Evolutionary conservation across 1,140 invertebrate genomes (phyloP), one percentile per base, ranked within the genome.

Genomic region (Elymnias hypermnestra): DNA sequence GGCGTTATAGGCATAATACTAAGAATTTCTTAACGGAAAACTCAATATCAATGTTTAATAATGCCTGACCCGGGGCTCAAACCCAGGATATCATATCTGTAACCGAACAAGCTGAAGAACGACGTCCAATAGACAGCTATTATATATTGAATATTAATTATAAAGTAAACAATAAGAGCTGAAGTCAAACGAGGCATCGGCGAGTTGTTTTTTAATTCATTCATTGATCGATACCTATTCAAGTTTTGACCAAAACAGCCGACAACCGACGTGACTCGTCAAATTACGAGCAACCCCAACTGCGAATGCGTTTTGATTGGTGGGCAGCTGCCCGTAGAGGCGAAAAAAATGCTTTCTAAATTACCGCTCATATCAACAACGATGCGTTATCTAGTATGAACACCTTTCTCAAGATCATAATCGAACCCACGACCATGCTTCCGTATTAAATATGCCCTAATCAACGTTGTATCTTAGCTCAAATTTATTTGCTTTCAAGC

Each of bases 301-400:
- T 61, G 68, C 62, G 63, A 65, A 71, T 76, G 78, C 66, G 65
- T 74, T 73, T 68, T 67, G 72, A 79, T 78, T 71, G 72, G 72
- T 77, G 67, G 67, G 50, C 75, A 78, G 74, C 73, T 83, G 78
- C 36, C 62, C 60, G 66, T 73, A 38, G 60, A 62, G 54, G 68
- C 72, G 63, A 83, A 83, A 72, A 51, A 49, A 53, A 64, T 67
- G 66, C 72, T 73, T 78, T 74, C 72, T 72, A 77, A 76, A 77
- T 75, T 65, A 73, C 67, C 65, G 57, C 66, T 69, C 50, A 61
- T 71, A 35, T 63, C 63, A 64, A 67, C 45, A 51, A 53, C 54
- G 60, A 42, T 57, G 52, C 42, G 53, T 49, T 60, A 63, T 64
- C 64, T 63, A 57, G 56, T 57, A 52, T 63, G 65, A 62, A 63